Conservation (phyloP, 2,113 vertebrate genomes). For the Phoxinus phoxinus region DNA sequence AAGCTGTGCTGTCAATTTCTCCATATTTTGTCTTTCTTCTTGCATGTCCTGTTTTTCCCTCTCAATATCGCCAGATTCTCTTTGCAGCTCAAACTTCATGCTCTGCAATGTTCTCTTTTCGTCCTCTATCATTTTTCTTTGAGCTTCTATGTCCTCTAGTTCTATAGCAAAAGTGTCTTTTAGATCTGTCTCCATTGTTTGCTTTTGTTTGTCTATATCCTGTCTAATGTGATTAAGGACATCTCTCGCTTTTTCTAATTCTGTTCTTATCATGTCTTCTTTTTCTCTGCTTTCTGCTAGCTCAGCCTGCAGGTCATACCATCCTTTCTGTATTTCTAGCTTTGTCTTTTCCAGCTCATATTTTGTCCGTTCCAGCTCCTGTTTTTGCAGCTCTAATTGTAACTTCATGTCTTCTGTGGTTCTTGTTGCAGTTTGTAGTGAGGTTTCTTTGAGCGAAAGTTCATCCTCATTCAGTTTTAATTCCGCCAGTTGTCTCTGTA, state of each 20-base stretch:
- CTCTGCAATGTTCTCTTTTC: conserved; percentile 26
- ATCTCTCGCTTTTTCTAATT: conserved; percentile 23
- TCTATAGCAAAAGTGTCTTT: neutral
- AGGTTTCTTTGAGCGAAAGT: neutral
- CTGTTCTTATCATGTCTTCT: conserved; percentile 20
- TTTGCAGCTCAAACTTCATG: conserved; percentile 36
- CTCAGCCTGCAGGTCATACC: conserved; percentile 23
- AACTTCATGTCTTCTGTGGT: neutral
- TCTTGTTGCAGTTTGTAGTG: neutral
- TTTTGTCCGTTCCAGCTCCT: neutral
- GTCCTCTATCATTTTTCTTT: conserved; percentile 1
- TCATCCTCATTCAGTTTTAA: conserved; percentile 10
- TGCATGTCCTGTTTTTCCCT: conserved; percentile 28
- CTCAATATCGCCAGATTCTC: conserved; percentile 33
- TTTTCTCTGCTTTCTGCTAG: conserved; percentile 26
- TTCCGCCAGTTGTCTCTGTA: neutral
- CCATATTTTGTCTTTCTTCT: conserved; percentile 19
- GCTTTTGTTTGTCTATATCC: conserved; percentile 22
- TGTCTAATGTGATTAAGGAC: conserved; percentile 32
- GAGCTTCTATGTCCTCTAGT: conserved; percentile 24
- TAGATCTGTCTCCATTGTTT: conserved; percentile 34
- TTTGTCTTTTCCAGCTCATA: neutral
- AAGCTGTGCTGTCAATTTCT: conserved; percentile 13
- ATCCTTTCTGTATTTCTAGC: conserved; percentile 14
- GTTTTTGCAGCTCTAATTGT: neutral